Conservation (phyloP, 2,113 vertebrate genomes). For the Pelecanoides urinatrix region DNA sequence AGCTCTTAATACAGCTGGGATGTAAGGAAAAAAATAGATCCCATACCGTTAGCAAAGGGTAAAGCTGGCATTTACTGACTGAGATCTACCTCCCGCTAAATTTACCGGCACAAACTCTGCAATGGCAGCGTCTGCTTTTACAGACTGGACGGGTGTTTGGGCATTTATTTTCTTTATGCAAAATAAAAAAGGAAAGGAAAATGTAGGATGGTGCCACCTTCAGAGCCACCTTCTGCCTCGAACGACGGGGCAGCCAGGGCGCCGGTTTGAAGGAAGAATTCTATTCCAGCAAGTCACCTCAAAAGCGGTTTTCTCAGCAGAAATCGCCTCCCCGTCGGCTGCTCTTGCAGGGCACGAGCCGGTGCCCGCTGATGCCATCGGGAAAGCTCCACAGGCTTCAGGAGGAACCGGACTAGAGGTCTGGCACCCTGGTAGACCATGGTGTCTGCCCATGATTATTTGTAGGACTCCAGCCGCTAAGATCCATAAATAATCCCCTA, state of each 20-base stretch:
- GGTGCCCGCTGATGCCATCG: accelerated
- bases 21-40: background rate
- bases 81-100: background rate
- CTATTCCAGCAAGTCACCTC: background rate
- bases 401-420: background rate
- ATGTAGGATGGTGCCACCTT: background rate
- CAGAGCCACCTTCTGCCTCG: background rate
- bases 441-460: background rate
- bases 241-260: background rate
- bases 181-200: background rate
- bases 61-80: background rate
- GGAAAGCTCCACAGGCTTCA: background rate
- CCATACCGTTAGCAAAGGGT: background rate
- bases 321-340: background rate
- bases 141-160: background rate
- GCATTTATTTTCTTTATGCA: background rate
- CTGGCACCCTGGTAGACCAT: background rate
- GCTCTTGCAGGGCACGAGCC: background rate
- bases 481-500: background rate
- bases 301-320: background rate
- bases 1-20: background rate
- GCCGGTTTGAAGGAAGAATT: background rate
- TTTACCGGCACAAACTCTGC: background rate
- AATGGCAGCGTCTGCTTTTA: background rate
- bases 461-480: background rate